Conservation (phyloP, 2,113 vertebrate species). For the Ailuropoda melanoleuca region DNA sequence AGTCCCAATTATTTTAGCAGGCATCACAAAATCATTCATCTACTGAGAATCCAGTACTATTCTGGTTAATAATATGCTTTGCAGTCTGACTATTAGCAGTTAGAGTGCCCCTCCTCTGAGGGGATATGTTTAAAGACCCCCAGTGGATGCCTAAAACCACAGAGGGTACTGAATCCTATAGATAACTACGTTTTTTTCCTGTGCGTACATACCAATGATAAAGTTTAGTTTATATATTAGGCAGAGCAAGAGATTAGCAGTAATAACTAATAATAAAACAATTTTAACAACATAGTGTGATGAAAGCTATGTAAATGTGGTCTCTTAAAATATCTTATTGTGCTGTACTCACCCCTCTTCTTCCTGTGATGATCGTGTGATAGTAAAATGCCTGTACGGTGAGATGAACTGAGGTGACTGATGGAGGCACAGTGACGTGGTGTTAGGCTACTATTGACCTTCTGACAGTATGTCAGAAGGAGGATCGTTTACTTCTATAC, state of each 20-base stretch:
- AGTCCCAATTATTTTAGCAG: not conserved
- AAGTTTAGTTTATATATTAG: not conserved
- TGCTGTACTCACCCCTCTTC: not conserved
- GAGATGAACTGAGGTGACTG: not conserved
- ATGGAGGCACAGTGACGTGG: not conserved
- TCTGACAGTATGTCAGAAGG: not conserved
- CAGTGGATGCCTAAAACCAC: not conserved
- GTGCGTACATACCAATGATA: not conserved
- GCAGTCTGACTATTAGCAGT: not conserved
- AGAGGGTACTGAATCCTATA: not conserved
- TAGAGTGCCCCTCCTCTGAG: not conserved
- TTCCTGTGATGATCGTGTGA: not conserved
- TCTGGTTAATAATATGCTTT: not conserved
- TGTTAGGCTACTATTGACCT: not conserved
- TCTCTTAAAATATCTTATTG: not conserved
- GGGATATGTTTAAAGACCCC: not conserved
- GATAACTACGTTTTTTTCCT: not conserved
- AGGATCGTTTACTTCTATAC: not conserved
- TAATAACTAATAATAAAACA: not conserved
- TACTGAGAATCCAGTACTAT: not conserved
- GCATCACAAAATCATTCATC: not conserved
- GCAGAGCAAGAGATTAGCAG: not conserved
- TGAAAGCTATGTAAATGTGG: not conserved
- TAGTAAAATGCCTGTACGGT: not conserved
- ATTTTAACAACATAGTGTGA: not conserved